Evolutionary conservation across 2,888 invertebrate genomes (phyloP).

Genomic region (Strigamia maritima): DNA sequence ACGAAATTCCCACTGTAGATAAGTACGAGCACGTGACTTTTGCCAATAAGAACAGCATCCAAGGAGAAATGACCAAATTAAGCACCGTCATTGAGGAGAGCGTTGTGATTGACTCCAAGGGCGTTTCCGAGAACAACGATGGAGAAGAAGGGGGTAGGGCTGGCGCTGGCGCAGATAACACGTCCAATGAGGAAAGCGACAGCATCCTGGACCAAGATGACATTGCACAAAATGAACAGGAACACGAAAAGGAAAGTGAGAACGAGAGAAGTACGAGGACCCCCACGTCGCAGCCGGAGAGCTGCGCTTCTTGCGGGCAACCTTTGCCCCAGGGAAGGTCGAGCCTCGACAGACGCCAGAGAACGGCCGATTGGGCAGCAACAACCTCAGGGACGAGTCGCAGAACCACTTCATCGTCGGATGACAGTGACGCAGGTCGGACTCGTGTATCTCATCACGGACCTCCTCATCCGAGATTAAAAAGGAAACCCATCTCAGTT

Average conservation of each 20-base stretch:
- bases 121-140: neutral
- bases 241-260: conserved; percentile 2
- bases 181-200: conserved; percentile 26
- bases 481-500: neutral
- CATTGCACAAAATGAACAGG: neutral
- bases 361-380: conserved; percentile 12
- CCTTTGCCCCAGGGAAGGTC: neutral
- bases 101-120: neutral
- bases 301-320: neutral
- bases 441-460: conserved; percentile 11
- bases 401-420: conserved; percentile 70
- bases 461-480: conserved; percentile 15
- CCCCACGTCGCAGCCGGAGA: neutral
- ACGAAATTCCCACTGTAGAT: conserved; percentile 46
- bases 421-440: conserved; percentile 51
- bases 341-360: conserved; percentile 5
- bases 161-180: neutral
- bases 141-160: neutral
- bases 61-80: neutral
- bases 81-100: conserved; percentile 3
- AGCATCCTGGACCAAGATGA: neutral
- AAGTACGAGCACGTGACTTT: conserved; percentile 41
- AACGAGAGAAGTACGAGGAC: neutral
- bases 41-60: conserved; percentile 11
- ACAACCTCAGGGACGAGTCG: conserved; percentile 43